Percentiles rank a stretch among this genome's conserved stretches.
Evolutionary conservation across 2,888 invertebrate genomes (phyloP).

Genomic region (Cetonia aurata): DNA sequence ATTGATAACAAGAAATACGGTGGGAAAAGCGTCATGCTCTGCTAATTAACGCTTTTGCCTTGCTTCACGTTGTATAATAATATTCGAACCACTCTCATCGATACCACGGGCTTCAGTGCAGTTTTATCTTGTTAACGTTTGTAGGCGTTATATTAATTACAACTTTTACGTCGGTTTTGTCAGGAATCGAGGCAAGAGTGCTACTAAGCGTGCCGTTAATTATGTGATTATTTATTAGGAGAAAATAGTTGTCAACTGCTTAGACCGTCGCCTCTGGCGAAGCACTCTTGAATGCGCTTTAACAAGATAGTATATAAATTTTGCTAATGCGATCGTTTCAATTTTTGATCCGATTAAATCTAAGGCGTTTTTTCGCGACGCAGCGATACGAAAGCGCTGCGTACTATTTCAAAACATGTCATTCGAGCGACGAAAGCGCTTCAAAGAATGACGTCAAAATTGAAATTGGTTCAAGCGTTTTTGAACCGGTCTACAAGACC

Average conservation of each 20-base stretch:
- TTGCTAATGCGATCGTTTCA: not conserved
- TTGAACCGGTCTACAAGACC: too few relatives aligned
- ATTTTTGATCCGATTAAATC: conserved; percentile 14
- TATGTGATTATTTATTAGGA: conserved; percentile 4
- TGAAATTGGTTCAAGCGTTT: too few relatives aligned
- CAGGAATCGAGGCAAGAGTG: conserved; percentile 6
- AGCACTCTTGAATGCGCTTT: conserved; percentile 11
- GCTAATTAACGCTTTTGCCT: conserved; percentile 24
- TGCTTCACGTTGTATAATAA: not conserved
- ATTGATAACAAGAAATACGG: conserved; percentile 15
- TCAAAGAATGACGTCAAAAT: too few relatives aligned
- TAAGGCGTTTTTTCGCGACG: too few relatives aligned
- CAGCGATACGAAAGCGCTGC: too few relatives aligned
- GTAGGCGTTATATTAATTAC: conserved; percentile 31
- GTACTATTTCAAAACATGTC: too few relatives aligned
- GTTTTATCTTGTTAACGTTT: not conserved
- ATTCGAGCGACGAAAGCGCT: too few relatives aligned
- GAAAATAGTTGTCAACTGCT: not conserved
- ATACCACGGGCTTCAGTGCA: conserved; percentile 1
- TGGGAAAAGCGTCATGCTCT: conserved; percentile 14
- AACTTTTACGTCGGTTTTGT: conserved; percentile 8
- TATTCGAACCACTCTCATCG: not conserved
- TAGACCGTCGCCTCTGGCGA: conserved; percentile 15
- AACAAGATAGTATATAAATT: conserved; percentile 6
- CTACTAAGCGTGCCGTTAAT: conserved; percentile 9